Base-by-base conservation (phyloP, 2,113 vertebrate genomes). In the Furnarius figulus region DNA sequence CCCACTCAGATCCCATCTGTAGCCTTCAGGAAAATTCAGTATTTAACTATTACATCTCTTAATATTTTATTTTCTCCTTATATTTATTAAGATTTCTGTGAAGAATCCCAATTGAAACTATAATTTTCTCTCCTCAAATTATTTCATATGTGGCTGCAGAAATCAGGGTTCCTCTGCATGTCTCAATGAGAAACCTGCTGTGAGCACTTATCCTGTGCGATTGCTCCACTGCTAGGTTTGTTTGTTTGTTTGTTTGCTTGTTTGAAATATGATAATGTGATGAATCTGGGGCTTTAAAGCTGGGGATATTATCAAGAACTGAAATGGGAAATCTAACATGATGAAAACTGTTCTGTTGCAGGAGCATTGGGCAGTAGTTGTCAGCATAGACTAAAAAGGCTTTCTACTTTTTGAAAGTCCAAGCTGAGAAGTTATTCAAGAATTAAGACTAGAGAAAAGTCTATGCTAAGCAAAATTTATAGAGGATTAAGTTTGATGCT, bases 61-160 rank as follows among this genome's bases (percentile, higher is more conserved):
- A 88, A 80, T 79, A 90, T 89, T 89, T 87, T 70, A 79, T 88
- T 90, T 90, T 87, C 47, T 83, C 18, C 10, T 72, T 93, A 28
- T 83, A 70, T 85, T 68, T 87, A 77, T 75, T 74, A 91, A 76
- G 39, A 85, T 58, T 40, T 75, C 21, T 67, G 16, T 19, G 21
- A 25, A 88, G 65, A 55, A 20, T 77, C 47, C 16, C 27, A 73
- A 20, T 24, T 74, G 44, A 77, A 90, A 63, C 13, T 46, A 5
- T 68, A 65, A 52, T 92, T 92, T 88, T 86, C 30, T 87, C 31
- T 85, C 5, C 4, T 67, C 28, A 91, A 84, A 88, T 61, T 77
- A 52, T 93, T 90, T 90, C 33, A 13, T 37, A 78, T 46, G 17
- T 56, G 74, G 20, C 33, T 81, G 33, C 46, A 55, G 39, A 86